Evolutionary conservation across 2,888 invertebrate genomes (phyloP).

Genomic region (Syrista parreyssii): DNA sequence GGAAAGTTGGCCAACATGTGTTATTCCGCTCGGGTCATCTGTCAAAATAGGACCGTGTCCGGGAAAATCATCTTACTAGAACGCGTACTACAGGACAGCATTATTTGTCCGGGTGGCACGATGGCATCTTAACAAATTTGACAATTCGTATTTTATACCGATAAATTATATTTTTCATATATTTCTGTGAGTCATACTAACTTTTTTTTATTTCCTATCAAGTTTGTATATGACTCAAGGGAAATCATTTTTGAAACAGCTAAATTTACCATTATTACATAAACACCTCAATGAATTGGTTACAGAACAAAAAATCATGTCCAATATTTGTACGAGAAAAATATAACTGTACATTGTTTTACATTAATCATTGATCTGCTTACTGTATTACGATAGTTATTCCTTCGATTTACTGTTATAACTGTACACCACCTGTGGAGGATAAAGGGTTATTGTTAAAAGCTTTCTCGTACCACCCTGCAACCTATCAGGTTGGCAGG

Average conservation of each 20-base stretch:
- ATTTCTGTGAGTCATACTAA: not conserved
- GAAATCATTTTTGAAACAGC: not conserved
- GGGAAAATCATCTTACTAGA: not conserved
- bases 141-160: not conserved
- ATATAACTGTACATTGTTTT: not conserved
- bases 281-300: not conserved
- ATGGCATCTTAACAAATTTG: not conserved
- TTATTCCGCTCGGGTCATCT: conserved; percentile 20
- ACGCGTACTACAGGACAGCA: not conserved
- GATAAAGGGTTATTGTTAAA: conserved; percentile 33
- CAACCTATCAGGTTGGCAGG: conserved; percentile 37
- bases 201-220: not conserved
- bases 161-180: not conserved
- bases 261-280: not conserved
- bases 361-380: not conserved
- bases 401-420: conserved; percentile 2
- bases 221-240: not conserved
- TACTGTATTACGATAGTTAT: not conserved
- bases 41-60: conserved; percentile 14
- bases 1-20: conserved; percentile 41
- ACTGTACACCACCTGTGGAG: conserved; percentile 2
- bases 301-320: not conserved
- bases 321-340: not conserved
- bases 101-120: not conserved
- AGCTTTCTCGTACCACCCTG: conserved; percentile 38